Evolutionary conservation across 2,888 invertebrate genomes (phyloP).

Genomic region (Drosophila pseudotalamancana): DNA sequence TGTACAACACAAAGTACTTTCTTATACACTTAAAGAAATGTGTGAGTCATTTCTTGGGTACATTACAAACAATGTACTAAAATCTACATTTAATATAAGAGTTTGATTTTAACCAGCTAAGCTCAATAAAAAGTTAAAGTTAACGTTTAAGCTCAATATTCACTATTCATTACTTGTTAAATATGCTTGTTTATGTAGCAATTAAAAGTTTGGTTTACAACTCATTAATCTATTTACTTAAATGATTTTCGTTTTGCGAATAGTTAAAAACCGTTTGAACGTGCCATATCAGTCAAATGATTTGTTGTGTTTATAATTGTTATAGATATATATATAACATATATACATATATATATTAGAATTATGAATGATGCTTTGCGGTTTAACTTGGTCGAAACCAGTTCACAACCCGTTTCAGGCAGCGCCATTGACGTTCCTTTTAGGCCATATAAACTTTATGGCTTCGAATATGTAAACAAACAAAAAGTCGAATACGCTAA

Average conservation of each 20-base stretch:
- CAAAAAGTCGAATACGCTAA: background rate
- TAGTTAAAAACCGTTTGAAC: too few species aligned
- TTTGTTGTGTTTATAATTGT: too few species aligned
- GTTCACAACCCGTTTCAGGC: constrained; percentile 59
- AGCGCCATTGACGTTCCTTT: constrained; percentile 43
- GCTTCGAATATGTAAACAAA: constrained; percentile 13
- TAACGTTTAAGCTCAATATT: too few species aligned
- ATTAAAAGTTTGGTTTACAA: background rate
- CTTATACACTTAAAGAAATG: background rate
- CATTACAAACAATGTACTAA: background rate
- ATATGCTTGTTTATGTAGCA: background rate
- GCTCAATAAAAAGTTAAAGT: background rate
- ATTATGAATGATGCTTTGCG: constrained; percentile 25
- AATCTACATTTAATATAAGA: background rate
- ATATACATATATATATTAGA: constrained; percentile 4
- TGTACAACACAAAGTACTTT: background rate
- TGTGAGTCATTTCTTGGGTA: background rate
- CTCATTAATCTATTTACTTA: background rate
- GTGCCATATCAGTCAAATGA: too few species aligned
- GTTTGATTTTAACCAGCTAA: too few species aligned
- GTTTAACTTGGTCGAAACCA: constrained; percentile 54
- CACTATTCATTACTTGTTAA: too few species aligned
- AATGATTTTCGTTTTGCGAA: background rate
- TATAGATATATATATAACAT: too few species aligned
- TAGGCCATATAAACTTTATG: constrained; percentile 30